phyloP scores from a whole-genome alignment of 2,797 vertebrate species.

The Poecilia velifera region DNA sequence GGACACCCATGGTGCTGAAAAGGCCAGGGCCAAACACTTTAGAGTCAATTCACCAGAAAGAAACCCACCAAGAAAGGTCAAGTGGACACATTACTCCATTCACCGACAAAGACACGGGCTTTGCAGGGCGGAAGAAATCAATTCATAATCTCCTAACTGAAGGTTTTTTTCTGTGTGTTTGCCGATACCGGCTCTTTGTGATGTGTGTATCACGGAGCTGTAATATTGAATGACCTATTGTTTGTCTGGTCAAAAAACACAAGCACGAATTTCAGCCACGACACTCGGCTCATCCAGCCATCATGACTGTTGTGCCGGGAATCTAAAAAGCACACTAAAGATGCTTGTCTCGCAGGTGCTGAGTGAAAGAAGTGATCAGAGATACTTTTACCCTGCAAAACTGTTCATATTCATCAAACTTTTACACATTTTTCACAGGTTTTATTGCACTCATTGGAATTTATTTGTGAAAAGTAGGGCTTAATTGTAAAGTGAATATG shows the following conservation, averaged over 20 bases:
- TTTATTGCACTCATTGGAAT: neutral
- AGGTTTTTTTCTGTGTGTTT: constrained; percentile 65
- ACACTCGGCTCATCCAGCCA: constrained; percentile 56
- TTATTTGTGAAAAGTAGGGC: neutral
- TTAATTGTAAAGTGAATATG: neutral
- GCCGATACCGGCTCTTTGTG: constrained; percentile 50
- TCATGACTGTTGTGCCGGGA: constrained; percentile 43
- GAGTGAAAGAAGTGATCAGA: constrained; percentile 50
- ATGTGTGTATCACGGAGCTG: constrained; percentile 57
- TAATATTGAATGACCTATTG: constrained; percentile 77
- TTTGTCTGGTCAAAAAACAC: constrained; percentile 57
- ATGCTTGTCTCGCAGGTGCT: constrained; percentile 31
- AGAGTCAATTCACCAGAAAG: constrained; percentile 80
- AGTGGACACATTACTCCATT: constrained; percentile 73
- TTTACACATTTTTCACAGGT: neutral
- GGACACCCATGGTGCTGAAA: constrained; percentile 75
- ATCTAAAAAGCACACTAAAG: constrained; percentile 59
- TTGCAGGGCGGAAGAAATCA: constrained; percentile 81
- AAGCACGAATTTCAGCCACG: constrained; percentile 57
- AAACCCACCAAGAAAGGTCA: constrained; percentile 80
- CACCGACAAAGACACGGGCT: constrained; percentile 71
- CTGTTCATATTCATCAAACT: neutral
- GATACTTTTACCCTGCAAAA: constrained; percentile 19
- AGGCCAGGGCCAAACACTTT: constrained; percentile 79
- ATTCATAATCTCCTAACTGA: constrained; percentile 81